Evolutionary conservation across 2,888 invertebrate genomes (phyloP), one percentile per base, ranked within the genome.

Genomic region (Bellardia pandia): DNA sequence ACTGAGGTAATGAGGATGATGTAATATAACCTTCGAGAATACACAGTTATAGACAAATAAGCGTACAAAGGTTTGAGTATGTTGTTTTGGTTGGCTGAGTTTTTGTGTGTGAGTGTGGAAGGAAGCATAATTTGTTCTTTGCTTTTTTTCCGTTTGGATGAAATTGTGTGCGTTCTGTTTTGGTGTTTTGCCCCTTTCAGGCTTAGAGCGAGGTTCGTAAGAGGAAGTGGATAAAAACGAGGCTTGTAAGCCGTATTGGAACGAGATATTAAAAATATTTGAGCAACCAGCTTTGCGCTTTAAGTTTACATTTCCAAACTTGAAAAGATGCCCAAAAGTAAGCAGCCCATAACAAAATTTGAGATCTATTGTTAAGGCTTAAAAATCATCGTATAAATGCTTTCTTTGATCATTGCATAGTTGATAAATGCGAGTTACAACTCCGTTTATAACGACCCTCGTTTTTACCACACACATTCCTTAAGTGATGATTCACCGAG

Each of bases 11-110:
- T 77, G 75, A 56, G 83, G 79, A 83, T 86, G 87, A 77, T 77
- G 84, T 80, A 85, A 85, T 81, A 85, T 81, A 85, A 78, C 84
- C 77, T 68, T 74, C 30, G 64, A 75, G 79, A 66, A 79, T 62
- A 62, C 66, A 64, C 69, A 53, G 62, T 69, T 68, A 53, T 53
- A 69, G 75, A 80, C 74, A 62, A 79, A 62, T 77, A 48, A 3
- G 11, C 62, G 11, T 8, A 42, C 14, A 56, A 83, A 83, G 83
- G 71, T 56, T 83, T 83, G 45, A 56, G 77, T 62, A 33, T 56
- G 75, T 62, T 42, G 53, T 58, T n/a, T 60, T 48, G 1, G 42
- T 6, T 51, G 37, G 33, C 48, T 69, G 68, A 13, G 23, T 66
- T 66, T 66, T 23, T 13, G 58, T 56, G 68, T 53, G 48, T 71